Evolutionary conservation across 2,888 invertebrate genomes (phyloP).

Genomic region (Thymelicus acteon): DNA sequence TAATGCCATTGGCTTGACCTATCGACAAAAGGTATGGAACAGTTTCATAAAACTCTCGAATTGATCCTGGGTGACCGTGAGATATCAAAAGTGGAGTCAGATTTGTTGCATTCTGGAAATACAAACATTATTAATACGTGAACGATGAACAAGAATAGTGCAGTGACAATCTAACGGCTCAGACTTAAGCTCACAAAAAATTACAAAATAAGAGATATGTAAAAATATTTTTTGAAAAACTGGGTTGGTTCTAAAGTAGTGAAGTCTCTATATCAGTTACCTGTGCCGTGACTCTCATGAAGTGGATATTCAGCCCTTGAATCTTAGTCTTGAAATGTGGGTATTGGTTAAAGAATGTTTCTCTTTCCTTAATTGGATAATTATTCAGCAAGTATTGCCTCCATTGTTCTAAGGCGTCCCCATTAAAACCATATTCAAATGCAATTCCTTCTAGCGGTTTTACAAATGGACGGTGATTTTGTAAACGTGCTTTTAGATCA

Average conservation of each 20-base stretch:
- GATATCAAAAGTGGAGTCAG: not conserved
- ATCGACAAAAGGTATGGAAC: not conserved
- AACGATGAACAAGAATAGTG: too few relatives aligned
- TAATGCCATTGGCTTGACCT: not conserved
- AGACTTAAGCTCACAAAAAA: too few relatives aligned
- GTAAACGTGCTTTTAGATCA: constrained; percentile 1
- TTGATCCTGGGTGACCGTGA: not conserved
- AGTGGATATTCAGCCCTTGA: constrained; percentile 88
- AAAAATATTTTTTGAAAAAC: too few relatives aligned
- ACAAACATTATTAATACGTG: not conserved
- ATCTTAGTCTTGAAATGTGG: constrained; percentile 92
- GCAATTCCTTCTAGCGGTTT: not conserved
- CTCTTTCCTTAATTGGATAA: constrained; percentile 87
- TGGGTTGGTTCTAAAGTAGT: too few relatives aligned
- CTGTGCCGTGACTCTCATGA: constrained; percentile 86
- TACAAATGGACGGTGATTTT: constrained; percentile 1
- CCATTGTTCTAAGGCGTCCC: not conserved
- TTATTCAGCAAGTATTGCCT: constrained; percentile 90
- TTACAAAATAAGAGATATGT: too few relatives aligned
- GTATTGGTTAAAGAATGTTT: constrained; percentile 88
- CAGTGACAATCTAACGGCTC: too few relatives aligned
- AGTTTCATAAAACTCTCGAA: constrained; percentile 6
- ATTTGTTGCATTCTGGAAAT: not conserved
- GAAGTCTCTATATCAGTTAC: constrained; percentile 22
- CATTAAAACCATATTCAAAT: not conserved